Evolutionary conservation across 2,797 vertebrate species (phyloP), one percentile per base, ranked within the genome.

Genomic region (Gambelia wislizenii): DNA sequence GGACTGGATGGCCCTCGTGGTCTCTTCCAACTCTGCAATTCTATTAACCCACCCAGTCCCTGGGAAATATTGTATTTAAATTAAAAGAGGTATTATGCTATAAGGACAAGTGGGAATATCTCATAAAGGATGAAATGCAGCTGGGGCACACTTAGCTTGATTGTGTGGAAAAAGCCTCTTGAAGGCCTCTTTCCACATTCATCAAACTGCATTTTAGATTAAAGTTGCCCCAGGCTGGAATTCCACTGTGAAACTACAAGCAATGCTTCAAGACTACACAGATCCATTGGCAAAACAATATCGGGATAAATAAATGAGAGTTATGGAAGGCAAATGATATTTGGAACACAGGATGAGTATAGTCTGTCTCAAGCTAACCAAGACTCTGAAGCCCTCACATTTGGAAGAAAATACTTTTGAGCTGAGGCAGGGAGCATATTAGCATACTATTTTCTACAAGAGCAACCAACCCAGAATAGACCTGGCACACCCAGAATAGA

Each of bases 201-300:
- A 76, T 89, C 84, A 89, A 86, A 89, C 69, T n/a, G 36, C 77
- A 82, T 86, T 86, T 86, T 86, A 85, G 64, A 89, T 89, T 54
- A 82, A 89, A 86, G 25, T 75, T 81, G 84, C 70, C 78, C 80
- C 39, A 54, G 22, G 64, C n/a, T 85, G 83, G 16, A 91, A 82
- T 79, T 81, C 47, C 30, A 44, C 54, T 54, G 20, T 39, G 67
- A 91, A 91, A 69, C 36, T 85, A 44, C 4, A 56, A 75, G 27
- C 14, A 42, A 59, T 74, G n/a, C 2, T 59, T 88, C 70, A 80
- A 56, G n/a, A 82, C 70, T 49, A 85, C 47, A 81, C 39, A 85
- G 70, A 82, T 93, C 59, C 75, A 49, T 70, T 81, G 6, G 1
- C 83, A 87, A 84, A 70, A 39, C 56, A 70, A n/a, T 88, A 80